These are phyloP conservation scores for Pachliopta kotzebuea DNA, from an alignment of 2,888 invertebrate species.

Conservation along the genomic window DNA sequence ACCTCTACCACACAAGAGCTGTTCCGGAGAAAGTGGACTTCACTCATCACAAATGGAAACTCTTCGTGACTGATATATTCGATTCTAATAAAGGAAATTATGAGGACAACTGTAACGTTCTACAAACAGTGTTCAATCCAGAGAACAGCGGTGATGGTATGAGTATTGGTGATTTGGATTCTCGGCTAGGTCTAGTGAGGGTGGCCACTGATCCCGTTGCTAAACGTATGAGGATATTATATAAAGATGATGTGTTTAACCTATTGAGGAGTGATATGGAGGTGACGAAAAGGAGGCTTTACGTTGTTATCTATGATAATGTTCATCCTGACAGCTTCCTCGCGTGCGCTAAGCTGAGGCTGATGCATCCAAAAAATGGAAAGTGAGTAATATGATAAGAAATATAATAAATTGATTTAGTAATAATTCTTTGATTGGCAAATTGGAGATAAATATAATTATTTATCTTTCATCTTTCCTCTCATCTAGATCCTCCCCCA, in stretches of 20 bases:
- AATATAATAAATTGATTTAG: too few species aligned
- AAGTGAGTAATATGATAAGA: slow-evolving; percentile 80
- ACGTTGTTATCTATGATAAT: slow-evolving; percentile 90
- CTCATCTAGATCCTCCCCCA: too few species aligned
- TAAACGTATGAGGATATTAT: slow-evolving; percentile 80
- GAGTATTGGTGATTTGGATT: slow-evolving; percentile 90
- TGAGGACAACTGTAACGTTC: slow-evolving; percentile 90
- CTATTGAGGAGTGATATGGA: slow-evolving; percentile 86
- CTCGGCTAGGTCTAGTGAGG: slow-evolving; percentile 87
- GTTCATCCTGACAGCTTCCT: slow-evolving; percentile 88
- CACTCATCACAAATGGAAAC: slow-evolving; percentile 92
- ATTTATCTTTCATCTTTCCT: too few species aligned
- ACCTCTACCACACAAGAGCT: slow-evolving; percentile 86
- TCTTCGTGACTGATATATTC: slow-evolving; percentile 93
- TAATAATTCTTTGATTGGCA: too few species aligned
- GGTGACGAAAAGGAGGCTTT: slow-evolving; percentile 87
- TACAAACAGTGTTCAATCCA: slow-evolving; percentile 92
- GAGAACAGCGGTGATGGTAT: slow-evolving; percentile 84
- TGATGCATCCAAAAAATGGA: slow-evolving; percentile 82
- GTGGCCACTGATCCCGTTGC: slow-evolving; percentile 83
- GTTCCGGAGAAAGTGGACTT: slow-evolving; percentile 70
- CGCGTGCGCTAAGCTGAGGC: slow-evolving; percentile 90
- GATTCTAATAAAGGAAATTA: slow-evolving; percentile 84
- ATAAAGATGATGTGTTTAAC: slow-evolving; percentile 86
- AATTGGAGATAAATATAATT: too few species aligned